These are phyloP conservation scores for Drosophila suboccidentalis DNA, from an alignment of 2,888 invertebrate species.

Conservation along the genomic window DNA sequence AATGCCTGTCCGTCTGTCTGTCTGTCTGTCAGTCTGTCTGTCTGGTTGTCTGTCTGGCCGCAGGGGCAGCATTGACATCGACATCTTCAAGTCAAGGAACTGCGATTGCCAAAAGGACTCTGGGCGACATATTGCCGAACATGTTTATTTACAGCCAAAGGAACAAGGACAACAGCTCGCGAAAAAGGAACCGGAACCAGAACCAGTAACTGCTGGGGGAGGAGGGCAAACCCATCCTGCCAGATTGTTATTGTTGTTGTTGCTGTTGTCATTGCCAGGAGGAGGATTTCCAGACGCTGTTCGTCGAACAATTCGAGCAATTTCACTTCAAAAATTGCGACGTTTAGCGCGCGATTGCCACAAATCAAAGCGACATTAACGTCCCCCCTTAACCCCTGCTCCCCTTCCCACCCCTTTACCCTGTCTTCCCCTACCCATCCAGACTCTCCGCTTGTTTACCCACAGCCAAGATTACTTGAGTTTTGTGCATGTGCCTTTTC, in stretches of 20 bases:
- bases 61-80: conserved; percentile 51
- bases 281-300: conserved; percentile 34
- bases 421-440: neutral
- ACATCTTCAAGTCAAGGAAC: conserved; percentile 38
- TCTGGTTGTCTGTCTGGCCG: conserved; percentile 25
- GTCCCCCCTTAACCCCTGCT: conserved; percentile 13
- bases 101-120: conserved; percentile 28
- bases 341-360: conserved; percentile 80
- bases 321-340: conserved; percentile 80
- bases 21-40: neutral
- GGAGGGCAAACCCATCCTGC: conserved; percentile 40
- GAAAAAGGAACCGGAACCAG: conserved; percentile 47
- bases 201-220: conserved; percentile 5
- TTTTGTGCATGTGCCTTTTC: conserved; percentile 52
- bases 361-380: conserved; percentile 80
- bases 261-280: conserved; percentile 47
- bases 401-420: neutral
- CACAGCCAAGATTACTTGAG: conserved; percentile 9
- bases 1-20: conserved; percentile 31
- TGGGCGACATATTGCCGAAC: conserved; percentile 74
- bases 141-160: conserved; percentile 75
- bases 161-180: conserved; percentile 64
- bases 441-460: neutral
- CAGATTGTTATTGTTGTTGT: conserved; percentile 41
- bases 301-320: conserved; percentile 77